Percentiles rank a stretch among this genome's conserved stretches.
phyloP scores from a whole-genome alignment of 2,888 invertebrate genomes.

The Rhamphomyia laevipes region DNA sequence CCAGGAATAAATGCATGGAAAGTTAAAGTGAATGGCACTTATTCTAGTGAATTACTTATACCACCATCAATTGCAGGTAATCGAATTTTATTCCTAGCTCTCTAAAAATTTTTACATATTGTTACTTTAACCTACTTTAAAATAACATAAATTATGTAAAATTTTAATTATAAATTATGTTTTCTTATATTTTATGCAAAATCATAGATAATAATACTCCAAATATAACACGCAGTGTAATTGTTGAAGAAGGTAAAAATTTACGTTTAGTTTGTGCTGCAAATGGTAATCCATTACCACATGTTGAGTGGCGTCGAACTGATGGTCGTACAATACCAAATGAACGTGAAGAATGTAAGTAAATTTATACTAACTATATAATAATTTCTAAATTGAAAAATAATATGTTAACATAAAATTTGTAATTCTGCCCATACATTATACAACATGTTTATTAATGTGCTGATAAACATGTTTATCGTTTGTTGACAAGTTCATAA shows the following conservation, averaged over 20 bases:
- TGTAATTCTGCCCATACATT: too few relatives aligned
- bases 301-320: slow-evolving; percentile 63
- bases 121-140: too few relatives aligned
- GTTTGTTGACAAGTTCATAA: too few relatives aligned
- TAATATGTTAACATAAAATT: too few relatives aligned
- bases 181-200: background rate
- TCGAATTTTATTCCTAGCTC: slow-evolving; percentile 17
- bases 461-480: too few relatives aligned
- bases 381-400: too few relatives aligned
- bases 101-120: too few relatives aligned
- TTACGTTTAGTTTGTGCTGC: slow-evolving; percentile 73
- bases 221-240: slow-evolving; percentile 42
- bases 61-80: slow-evolving; percentile 74
- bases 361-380: too few relatives aligned
- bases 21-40: slow-evolving; percentile 46
- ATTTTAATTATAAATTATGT: background rate
- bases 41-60: slow-evolving; percentile 54
- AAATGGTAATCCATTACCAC: slow-evolving; percentile 63
- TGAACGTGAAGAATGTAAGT: slow-evolving; percentile 52
- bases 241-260: slow-evolving; percentile 69
- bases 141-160: background rate
- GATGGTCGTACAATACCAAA: slow-evolving; percentile 51
- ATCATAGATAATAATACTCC: slow-evolving; percentile 27
- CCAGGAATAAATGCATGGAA: slow-evolving; percentile 73
- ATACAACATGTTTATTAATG: too few relatives aligned